Evolutionary conservation across 2,888 invertebrate genomes (phyloP).

Genomic region (Eristalis tenax): DNA sequence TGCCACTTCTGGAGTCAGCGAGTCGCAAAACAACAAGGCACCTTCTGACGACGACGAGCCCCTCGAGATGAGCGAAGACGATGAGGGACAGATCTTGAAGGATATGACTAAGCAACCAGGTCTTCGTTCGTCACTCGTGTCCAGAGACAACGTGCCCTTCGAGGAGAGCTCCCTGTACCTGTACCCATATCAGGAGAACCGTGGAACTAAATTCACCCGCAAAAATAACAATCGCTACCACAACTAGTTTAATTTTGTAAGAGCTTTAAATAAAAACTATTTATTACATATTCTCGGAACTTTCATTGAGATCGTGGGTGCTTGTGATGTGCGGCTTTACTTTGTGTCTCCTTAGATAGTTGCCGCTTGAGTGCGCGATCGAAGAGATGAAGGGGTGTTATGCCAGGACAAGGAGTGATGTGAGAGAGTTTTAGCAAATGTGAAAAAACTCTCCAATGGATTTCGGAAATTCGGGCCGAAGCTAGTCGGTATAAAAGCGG

Average conservation of each 20-base stretch:
- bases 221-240: conserved; percentile 12
- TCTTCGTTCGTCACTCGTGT: conserved; percentile 59
- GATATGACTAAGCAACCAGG: conserved; percentile 35
- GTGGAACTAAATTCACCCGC: conserved; percentile 17
- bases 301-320: background rate
- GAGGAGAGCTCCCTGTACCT: conserved; percentile 77
- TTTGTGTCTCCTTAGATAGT: no score
- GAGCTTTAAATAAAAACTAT: background rate
- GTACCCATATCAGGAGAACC: conserved; percentile 76
- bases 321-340: no score
- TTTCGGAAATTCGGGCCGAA: no score
- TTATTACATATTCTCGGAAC: background rate
- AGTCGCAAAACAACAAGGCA: conserved; percentile 48
- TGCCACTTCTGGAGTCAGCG: conserved; percentile 70
- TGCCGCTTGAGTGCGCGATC: no score
- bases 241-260: background rate
- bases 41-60: conserved; percentile 74
- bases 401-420: no score
- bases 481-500: no score
- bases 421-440: no score
- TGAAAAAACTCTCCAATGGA: no score
- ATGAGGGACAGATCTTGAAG: conserved; percentile 76
- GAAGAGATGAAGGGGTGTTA: no score
- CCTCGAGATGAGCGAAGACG: conserved; percentile 75
- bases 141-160: conserved; percentile 74